Evolutionary conservation across 1,140 invertebrate genomes (phyloP), one percentile per base, ranked within the genome.

Genomic region (Oscheius sp.): DNA sequence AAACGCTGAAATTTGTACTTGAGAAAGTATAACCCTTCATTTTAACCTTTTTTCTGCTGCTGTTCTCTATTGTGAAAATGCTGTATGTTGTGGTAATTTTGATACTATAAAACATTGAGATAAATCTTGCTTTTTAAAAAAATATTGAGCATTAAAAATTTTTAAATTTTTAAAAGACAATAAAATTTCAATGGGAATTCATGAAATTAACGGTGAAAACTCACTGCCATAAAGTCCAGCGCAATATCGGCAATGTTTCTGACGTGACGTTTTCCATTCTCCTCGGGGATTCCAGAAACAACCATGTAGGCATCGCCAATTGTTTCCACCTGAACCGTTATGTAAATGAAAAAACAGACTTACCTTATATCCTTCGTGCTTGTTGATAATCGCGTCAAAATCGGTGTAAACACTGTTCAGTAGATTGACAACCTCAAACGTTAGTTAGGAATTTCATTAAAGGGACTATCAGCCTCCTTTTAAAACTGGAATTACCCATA

Each of bases 231-330:
- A 4, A 49, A 7, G 4, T 68, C 66, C 10, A 68, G 29, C 4
- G 72, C 71, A 59, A 74, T 61, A 32, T 68, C 90, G 92, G 90
- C 61, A 86, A 85, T 20, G 89, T 88, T 83, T 88, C 87, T 29
- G 84, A 78, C 0, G 85, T 89, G 89, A 0, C 85, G 77, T 62
- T 85, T 85, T 2, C 88, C 88, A 79, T 89, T 89, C 49, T 85
- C 78, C 3, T 85, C 74, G 0, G 88, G 89, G 13, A 89, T 79
- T 26, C 88, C 88, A 7, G 88, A 88, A 18, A 88, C 88, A 1
- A 95, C 93, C 93, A 97, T 96, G 82, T 97, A 96, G 0, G 94
- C 93, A 84, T 95, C 93, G 0, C 94, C 94, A 78, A 97, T 96
- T 0, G 94, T 97, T 86, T 97, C 95, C 4, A 97, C 93, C 92